These are phyloP conservation scores for Ichneumon xanthorius DNA, from an alignment of 2,888 invertebrate species.

Conservation along the genomic window DNA sequence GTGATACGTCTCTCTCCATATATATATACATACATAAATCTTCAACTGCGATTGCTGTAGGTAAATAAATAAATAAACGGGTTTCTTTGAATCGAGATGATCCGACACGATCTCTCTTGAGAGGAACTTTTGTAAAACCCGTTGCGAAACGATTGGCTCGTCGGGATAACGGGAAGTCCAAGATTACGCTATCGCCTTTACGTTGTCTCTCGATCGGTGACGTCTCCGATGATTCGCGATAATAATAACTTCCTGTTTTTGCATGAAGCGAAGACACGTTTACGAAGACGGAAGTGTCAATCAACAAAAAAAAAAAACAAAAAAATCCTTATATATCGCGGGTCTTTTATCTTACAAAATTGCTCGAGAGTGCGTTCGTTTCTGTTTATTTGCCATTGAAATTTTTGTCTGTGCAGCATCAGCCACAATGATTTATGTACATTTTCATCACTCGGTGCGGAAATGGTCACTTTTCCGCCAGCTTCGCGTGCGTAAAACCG, in stretches of 20 bases:
- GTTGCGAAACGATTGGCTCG: neutral
- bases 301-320: neutral
- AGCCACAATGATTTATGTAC: no score
- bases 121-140: constrained; percentile 46
- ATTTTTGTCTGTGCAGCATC: no score
- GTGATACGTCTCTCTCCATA: neutral
- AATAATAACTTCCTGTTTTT: constrained; percentile 2
- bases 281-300: constrained; percentile 5
- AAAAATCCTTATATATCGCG: neutral
- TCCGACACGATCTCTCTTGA: constrained; percentile 46
- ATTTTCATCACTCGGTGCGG: no score
- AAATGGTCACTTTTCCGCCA: no score
- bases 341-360: neutral
- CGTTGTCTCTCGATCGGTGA: neutral
- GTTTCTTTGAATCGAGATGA: constrained; percentile 22
- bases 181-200: neutral
- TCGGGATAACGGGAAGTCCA: neutral
- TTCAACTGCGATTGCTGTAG: neutral
- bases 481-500: no score
- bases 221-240: neutral
- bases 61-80: constrained; percentile 47
- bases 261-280: neutral
- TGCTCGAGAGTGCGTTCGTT: neutral
- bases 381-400: no score
- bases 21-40: no score